A percentile compares a stretch with the other conserved stretches of the same genome.
These are phyloP conservation scores for Pipistrellus pygmaeus DNA, from an alignment of 2,797 vertebrate genomes.

Conservation along the genomic window DNA sequence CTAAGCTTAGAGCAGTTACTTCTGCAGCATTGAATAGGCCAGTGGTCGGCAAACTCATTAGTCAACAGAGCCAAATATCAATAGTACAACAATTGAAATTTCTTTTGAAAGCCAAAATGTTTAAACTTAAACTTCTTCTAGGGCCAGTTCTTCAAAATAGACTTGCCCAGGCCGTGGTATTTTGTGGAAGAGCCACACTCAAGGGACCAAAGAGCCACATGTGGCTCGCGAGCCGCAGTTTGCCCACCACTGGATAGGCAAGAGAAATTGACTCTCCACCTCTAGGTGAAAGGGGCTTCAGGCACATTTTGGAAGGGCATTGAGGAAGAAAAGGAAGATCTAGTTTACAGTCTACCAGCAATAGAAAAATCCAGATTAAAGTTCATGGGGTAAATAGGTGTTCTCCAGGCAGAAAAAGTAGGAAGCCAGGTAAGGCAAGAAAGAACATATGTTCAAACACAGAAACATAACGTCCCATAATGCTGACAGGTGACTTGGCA, in stretches of 20 bases:
- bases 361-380: background rate
- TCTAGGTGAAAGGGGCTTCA: background rate
- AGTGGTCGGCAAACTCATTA: no score
- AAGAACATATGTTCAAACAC: background rate
- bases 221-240: no score
- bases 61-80: no score
- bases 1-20: background rate
- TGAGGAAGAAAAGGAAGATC: background rate
- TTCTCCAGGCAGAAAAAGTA: background rate
- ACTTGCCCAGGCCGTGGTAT: no score
- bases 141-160: no score
- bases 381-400: background rate
- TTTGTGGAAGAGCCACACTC: no score
- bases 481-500: background rate
- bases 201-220: no score
- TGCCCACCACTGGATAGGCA: background rate
- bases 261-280: background rate
- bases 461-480: background rate
- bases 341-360: background rate
- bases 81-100: no score
- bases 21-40: background rate
- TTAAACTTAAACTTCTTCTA: no score
- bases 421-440: background rate
- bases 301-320: background rate
- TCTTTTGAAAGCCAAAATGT: no score